Conservation (phyloP, 2,797 vertebrate species). For the Graptemys geographica region DNA sequence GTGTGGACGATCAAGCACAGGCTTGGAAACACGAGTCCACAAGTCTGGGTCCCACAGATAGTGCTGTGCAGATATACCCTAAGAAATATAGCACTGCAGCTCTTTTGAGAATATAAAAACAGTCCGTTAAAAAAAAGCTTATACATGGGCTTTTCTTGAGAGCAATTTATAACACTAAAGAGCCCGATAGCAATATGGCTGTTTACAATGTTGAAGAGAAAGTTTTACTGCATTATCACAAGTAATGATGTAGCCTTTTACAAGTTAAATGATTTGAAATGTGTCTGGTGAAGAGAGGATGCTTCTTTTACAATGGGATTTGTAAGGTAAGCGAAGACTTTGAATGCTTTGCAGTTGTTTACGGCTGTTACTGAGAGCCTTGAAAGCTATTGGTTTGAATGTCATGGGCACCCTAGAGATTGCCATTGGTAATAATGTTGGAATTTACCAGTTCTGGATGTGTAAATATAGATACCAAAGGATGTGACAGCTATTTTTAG, state of each 20-base stretch:
- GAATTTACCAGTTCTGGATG: rapidly evolving
- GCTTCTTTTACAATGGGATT: background rate
- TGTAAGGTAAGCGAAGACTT: background rate
- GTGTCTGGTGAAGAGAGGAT: background rate
- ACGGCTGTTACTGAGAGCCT: background rate
- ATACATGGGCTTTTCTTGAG: background rate
- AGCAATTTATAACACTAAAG: background rate
- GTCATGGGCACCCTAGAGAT: background rate
- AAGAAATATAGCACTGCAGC: background rate
- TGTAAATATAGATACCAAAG: background rate
- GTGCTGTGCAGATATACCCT: background rate
- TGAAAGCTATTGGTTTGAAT: background rate
- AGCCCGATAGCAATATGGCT: background rate
- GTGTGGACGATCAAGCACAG: no score
- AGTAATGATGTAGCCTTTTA: background rate
- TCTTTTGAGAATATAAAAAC: background rate
- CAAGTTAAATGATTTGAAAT: background rate
- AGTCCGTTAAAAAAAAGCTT: background rate
- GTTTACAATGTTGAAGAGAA: background rate
- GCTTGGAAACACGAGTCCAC: no score
- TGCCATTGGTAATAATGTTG: background rate
- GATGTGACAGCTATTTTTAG: background rate
- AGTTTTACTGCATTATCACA: background rate
- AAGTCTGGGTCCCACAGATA: no score
- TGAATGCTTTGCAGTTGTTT: background rate